phyloP scores from a whole-genome alignment of 2,797 vertebrate species.

The Sebastes paucispinis region DNA sequence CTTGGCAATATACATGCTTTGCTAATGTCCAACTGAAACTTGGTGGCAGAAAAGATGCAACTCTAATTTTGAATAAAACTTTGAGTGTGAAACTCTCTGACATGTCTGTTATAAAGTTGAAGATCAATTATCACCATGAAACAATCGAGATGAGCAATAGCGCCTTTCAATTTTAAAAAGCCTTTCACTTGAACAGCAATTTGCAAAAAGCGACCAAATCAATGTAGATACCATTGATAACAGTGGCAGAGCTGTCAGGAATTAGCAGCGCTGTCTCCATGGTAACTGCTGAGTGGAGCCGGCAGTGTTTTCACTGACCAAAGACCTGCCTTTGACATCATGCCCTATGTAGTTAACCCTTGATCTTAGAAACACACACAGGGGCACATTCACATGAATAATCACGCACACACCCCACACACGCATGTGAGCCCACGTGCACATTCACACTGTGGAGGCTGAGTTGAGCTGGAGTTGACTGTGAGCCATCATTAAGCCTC shows the following conservation, averaged over 20 bases:
- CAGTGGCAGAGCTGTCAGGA: slow-evolving; percentile 35
- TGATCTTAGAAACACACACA: slow-evolving; percentile 68
- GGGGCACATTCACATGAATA: slow-evolving; percentile 40
- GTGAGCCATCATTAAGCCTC: slow-evolving; percentile 76
- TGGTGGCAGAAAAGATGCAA: background rate
- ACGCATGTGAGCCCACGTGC: slow-evolving; percentile 8
- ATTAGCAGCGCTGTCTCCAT: slow-evolving; percentile 71
- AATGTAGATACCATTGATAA: slow-evolving; percentile 38
- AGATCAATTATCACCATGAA: background rate
- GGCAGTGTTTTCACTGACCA: slow-evolving; percentile 58
- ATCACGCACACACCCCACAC: slow-evolving; percentile 22
- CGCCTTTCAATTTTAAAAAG: slow-evolving; percentile 15
- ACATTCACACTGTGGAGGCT: slow-evolving; percentile 22
- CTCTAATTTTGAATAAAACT: background rate
- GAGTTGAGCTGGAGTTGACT: slow-evolving; percentile 54
- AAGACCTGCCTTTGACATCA: slow-evolving; percentile 71
- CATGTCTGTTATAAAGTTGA: background rate
- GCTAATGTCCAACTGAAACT: background rate
- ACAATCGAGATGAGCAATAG: background rate
- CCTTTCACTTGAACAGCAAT: slow-evolving; percentile 23
- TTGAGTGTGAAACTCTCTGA: background rate
- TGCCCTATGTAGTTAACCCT: slow-evolving; percentile 75
- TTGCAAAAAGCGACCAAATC: slow-evolving; percentile 32
- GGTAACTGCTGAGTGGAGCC: slow-evolving; percentile 69
- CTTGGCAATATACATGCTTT: background rate